Base-by-base conservation (phyloP, 2,113 vertebrate genomes). In the Canis aureus region DNA sequence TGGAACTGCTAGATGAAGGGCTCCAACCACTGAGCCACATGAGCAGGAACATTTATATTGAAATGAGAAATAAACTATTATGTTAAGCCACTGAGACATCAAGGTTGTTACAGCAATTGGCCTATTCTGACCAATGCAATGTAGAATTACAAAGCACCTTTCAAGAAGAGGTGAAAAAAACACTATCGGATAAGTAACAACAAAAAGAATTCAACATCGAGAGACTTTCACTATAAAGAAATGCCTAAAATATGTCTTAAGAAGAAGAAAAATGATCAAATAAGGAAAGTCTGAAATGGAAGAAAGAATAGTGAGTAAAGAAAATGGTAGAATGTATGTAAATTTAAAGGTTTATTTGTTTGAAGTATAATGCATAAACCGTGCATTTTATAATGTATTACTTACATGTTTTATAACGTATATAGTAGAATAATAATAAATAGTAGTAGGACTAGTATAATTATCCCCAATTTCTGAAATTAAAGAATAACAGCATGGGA, bases 191-290 rank as follows among this genome's bases (percentile, higher is more conserved):
- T 53, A 82, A 91, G 35, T 62, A 86, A 84, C 20, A 82, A 78
- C 43, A 85, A 49, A 73, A 96, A 80, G 6, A 81, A 87, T 23
- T 86, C 64, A 81, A 57, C 51, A 81, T 43, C 55, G 71, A 69
- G 3, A 93, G 43, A 84, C 27, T 62, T 71, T 79, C 43, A 79
- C 71, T 73, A 78, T 85, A 78, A 79, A 81, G 64, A 73, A 57
- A 95, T 80, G 32, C 43, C 29, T 85, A 29, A 92, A 76, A 62
- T 57, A 49, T 64, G 71, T 35, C 71, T 94, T 91, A 94, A 35
- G 73, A 96, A 85, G 69, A 89, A 93, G 53, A 96, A 86, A 85
- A 64, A 43, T 20, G 29, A 93, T 32, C 29, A 23, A 43, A 49
- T 74, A 59, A 80, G 15, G 38, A 90, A 11, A 80, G 73, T n/a